Evolutionary conservation across 1,140 invertebrate species (phyloP).

Genomic region (Phocides pigmalion): DNA sequence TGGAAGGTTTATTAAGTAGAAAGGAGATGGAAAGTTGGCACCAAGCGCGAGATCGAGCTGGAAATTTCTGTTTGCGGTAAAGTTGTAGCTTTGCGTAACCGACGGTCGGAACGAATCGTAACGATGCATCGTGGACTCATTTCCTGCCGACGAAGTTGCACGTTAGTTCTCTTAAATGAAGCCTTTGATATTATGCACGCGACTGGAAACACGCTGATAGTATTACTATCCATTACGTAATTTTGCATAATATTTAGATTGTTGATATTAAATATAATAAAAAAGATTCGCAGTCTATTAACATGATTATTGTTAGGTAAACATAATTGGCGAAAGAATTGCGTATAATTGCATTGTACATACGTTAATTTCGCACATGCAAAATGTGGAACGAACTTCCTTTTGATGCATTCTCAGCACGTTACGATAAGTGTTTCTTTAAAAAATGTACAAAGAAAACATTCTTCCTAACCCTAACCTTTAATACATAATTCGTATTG

Average conservation of each 20-base stretch:
- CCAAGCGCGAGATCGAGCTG: slow-evolving; percentile 34
- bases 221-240: slow-evolving; percentile 15
- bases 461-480: too few species aligned
- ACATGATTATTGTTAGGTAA: too few species aligned
- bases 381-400: too few species aligned
- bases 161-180: slow-evolving; percentile 35
- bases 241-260: slow-evolving; percentile 16
- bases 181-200: slow-evolving; percentile 34
- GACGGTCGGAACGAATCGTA: slow-evolving; percentile 47
- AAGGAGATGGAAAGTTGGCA: slow-evolving; percentile 36
- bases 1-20: slow-evolving; percentile 37
- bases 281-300: too few species aligned
- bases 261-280: not conserved
- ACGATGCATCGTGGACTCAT: slow-evolving; percentile 38
- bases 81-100: slow-evolving; percentile 48
- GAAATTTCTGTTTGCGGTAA: slow-evolving; percentile 45
- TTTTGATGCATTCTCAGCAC: too few species aligned
- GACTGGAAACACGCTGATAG: slow-evolving; percentile 23
- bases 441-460: too few species aligned
- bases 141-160: slow-evolving; percentile 34
- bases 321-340: too few species aligned
- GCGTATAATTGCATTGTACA: too few species aligned
- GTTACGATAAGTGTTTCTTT: too few species aligned
- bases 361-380: too few species aligned
- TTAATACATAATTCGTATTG: too few species aligned